Conservation (phyloP, 2,888 invertebrate genomes). For the Linnaemya vulpina region DNA sequence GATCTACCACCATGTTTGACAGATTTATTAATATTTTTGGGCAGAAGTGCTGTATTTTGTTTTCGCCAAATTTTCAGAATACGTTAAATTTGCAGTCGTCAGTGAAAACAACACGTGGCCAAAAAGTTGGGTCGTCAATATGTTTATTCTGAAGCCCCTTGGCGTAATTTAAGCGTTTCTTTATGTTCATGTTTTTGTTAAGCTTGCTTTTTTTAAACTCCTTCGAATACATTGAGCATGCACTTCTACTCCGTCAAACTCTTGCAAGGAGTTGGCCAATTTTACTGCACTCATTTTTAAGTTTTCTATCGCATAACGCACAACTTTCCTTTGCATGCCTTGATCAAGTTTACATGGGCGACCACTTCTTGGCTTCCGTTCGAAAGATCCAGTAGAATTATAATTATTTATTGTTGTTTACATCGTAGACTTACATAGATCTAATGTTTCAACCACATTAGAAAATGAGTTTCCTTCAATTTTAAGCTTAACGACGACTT, state of each 20-base stretch:
- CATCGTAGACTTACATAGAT: not conserved
- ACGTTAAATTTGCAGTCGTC: conserved; percentile 6
- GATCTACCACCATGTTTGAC: conserved; percentile 1
- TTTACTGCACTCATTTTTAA: not conserved
- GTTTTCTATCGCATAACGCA: not conserved
- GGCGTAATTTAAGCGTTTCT: not conserved
- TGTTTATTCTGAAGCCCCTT: not conserved
- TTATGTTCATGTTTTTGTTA: no score
- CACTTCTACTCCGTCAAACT: not conserved
- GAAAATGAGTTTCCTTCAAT: not conserved
- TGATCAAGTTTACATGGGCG: not conserved
- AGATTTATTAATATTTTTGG: not conserved
- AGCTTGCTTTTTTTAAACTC: not conserved
- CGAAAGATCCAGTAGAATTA: not conserved
- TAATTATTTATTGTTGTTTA: not conserved
- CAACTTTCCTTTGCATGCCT: not conserved
- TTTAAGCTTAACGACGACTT: not conserved
- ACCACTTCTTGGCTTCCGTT: conserved; percentile 1
- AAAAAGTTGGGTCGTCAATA: conserved; percentile 1
- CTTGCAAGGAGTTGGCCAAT: not conserved
- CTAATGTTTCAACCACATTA: not conserved
- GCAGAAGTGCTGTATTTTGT: conserved; percentile 1
- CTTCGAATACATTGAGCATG: conserved; percentile 3
- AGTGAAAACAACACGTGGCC: not conserved
- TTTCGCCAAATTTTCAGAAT: not conserved